phyloP scores from a whole-genome alignment of 2,888 invertebrate genomes.

The Halictus quadricinctus region DNA sequence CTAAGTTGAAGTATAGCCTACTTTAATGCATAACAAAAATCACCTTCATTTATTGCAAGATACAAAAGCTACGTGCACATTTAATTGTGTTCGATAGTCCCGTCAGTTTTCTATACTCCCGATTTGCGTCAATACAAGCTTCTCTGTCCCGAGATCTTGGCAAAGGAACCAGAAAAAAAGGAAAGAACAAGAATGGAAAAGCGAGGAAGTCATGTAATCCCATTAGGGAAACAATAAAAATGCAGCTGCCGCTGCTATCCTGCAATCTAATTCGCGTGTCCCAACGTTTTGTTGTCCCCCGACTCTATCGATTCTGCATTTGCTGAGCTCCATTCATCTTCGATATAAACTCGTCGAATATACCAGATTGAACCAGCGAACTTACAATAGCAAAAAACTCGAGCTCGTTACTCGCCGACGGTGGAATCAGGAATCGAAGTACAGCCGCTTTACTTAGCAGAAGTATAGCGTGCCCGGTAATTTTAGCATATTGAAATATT shows the following conservation, averaged over 20 bases:
- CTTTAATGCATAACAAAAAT: no score
- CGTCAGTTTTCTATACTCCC: no score
- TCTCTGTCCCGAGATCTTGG: background rate
- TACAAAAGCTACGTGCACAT: no score
- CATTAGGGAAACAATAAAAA: conserved; percentile 4
- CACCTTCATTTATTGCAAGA: no score
- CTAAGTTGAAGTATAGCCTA: no score
- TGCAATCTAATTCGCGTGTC: background rate
- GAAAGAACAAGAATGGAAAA: background rate
- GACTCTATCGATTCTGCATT: background rate
- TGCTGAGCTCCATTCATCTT: background rate
- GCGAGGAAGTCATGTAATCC: background rate
- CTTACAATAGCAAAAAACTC: conserved; percentile 16
- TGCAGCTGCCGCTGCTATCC: background rate
- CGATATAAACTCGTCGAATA: background rate
- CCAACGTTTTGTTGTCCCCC: background rate
- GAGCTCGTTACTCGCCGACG: conserved; percentile 25
- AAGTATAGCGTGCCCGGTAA: conserved; percentile 48
- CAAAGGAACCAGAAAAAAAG: background rate
- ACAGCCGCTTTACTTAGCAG: conserved; percentile 23
- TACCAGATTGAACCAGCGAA: background rate
- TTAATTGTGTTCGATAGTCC: no score
- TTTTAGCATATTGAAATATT: conserved; percentile 65
- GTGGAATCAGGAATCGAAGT: conserved; percentile 11
- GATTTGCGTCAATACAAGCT: background rate